Conservation (phyloP, 2,888 invertebrate genomes). For the Ophioninae sp. region DNA sequence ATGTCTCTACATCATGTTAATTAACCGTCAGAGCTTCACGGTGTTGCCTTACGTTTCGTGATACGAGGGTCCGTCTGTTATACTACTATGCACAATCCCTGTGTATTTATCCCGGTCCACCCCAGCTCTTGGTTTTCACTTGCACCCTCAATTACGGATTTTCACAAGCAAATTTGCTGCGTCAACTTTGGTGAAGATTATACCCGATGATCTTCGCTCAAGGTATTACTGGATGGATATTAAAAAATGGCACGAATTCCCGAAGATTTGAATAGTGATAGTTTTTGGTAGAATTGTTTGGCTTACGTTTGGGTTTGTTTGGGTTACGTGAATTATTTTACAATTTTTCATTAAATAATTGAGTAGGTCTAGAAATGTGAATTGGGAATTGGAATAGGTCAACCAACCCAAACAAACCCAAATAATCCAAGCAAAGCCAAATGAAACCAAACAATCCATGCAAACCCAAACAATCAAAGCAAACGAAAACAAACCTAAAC, state of each 20-base stretch:
- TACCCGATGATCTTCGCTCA: conserved; percentile 19
- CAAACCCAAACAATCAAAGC: too few species aligned
- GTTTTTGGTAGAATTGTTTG: too few species aligned
- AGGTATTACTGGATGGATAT: conserved; percentile 5
- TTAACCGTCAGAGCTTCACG: conserved; percentile 58
- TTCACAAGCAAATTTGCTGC: conserved; percentile 7
- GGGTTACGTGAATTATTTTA: too few species aligned
- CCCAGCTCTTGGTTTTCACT: neutral
- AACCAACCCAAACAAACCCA: too few species aligned
- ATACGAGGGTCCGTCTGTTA: conserved; percentile 33
- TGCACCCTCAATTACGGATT: neutral
- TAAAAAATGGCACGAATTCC: neutral
- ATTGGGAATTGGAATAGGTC: too few species aligned
- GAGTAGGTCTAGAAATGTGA: too few species aligned
- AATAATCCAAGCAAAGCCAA: too few species aligned
- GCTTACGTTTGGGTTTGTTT: too few species aligned
- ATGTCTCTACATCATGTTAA: conserved; percentile 51
- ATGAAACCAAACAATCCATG: too few species aligned
- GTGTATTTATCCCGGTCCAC: neutral
- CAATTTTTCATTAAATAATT: too few species aligned
- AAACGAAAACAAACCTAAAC: too few species aligned
- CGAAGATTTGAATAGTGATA: too few species aligned
- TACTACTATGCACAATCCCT: neutral
- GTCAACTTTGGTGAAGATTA: neutral
- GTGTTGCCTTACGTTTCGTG: conserved; percentile 43